Evolutionary conservation across 2,797 vertebrate genomes (phyloP).

Genomic region (Heliangelus exortis): DNA sequence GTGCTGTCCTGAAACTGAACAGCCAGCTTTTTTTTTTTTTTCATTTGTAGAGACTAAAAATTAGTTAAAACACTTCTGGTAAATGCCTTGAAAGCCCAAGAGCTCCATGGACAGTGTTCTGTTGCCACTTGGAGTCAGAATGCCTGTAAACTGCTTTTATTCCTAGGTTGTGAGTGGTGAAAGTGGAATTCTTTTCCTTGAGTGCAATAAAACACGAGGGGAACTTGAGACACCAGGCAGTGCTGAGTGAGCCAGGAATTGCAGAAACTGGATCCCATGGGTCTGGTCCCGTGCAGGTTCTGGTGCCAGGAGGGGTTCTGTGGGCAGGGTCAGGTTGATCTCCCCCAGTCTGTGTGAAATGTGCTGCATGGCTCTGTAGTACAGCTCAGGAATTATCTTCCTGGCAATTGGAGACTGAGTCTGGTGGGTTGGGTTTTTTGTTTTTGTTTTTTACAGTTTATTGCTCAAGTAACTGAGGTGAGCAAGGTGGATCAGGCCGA

Average conservation of each 20-base stretch:
- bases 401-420: background rate
- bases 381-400: background rate
- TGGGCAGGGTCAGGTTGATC: background rate
- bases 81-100: background rate
- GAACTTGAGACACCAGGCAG: conserved; percentile 22
- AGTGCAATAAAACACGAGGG: background rate
- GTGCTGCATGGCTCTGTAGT: background rate
- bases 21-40: background rate
- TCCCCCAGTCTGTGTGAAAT: background rate
- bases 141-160: background rate
- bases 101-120: background rate
- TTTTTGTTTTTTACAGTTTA: background rate
- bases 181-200: background rate
- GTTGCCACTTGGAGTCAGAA: background rate
- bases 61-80: background rate
- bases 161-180: background rate
- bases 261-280: background rate
- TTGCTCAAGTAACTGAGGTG: background rate
- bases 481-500: background rate
- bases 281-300: background rate
- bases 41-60: background rate
- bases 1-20: background rate
- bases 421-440: background rate
- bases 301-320: background rate
- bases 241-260: background rate